Conservation (phyloP, 2,113 vertebrate genomes). For the Pycnonotus jocosus region DNA sequence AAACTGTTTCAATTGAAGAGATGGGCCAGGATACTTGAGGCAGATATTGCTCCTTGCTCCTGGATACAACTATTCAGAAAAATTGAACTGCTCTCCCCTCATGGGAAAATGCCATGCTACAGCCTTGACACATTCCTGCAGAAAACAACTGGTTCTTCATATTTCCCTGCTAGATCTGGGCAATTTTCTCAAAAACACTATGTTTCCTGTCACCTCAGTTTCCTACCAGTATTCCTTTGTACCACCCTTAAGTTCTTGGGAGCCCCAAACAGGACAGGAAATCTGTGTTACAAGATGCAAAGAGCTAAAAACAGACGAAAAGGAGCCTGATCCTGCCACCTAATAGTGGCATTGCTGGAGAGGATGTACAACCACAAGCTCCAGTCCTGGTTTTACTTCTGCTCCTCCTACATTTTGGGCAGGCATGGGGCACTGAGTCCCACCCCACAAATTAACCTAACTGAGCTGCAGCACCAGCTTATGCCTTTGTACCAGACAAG, state of each 20-base stretch:
- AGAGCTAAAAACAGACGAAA: neutral
- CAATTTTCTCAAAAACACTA: neutral
- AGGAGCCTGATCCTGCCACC: neutral
- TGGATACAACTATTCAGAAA: neutral
- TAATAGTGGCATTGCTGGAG: neutral
- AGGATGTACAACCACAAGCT: accelerated
- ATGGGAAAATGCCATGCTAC: neutral
- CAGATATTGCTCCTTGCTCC: neutral
- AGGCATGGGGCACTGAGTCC: neutral
- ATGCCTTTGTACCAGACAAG: accelerated
- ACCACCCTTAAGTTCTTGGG: neutral
- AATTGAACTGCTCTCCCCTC: accelerated
- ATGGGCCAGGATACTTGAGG: neutral
- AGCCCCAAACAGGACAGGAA: neutral
- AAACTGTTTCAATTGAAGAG: neutral
- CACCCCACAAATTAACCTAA: neutral
- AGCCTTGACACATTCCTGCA: neutral
- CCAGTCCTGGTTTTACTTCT: neutral
- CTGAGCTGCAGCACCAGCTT: neutral
- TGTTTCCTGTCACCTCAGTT: neutral
- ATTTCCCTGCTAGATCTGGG: neutral
- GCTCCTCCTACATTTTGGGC: neutral
- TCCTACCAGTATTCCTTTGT: neutral
- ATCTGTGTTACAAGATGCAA: neutral
- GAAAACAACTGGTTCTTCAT: neutral